A percentile compares a stretch with the other conserved stretches of the same genome.
Evolutionary conservation across 2,888 invertebrate genomes (phyloP).

Genomic region (Oegoconia quadripuncta): DNA sequence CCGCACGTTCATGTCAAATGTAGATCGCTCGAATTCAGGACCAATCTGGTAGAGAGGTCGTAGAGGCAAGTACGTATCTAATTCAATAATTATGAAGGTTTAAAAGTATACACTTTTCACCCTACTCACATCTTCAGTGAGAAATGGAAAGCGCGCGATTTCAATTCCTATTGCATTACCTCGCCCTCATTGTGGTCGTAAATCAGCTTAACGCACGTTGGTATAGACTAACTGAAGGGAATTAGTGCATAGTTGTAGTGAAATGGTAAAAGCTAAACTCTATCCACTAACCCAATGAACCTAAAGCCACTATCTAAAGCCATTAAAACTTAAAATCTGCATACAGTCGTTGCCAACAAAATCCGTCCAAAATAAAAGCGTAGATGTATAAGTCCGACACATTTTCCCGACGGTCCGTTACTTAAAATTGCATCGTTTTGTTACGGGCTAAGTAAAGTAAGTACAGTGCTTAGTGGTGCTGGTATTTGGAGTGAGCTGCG

Average conservation of each 20-base stretch:
- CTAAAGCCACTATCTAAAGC: neutral
- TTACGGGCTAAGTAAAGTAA: slow-evolving; percentile 64
- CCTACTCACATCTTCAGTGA: too few species aligned
- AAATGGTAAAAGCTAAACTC: neutral
- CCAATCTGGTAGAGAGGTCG: too few species aligned
- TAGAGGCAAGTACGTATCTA: too few species aligned
- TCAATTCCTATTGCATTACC: too few species aligned
- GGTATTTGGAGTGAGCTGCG: slow-evolving; percentile 68
- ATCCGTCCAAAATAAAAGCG: slow-evolving; percentile 23
- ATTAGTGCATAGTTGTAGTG: neutral
- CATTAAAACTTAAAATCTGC: slow-evolving; percentile 8
- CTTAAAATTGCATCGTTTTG: slow-evolving; percentile 70
- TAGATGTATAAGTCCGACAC: slow-evolving; percentile 33
- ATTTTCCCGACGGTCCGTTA: slow-evolving; percentile 54
- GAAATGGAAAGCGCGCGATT: too few species aligned
- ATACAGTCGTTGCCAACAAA: slow-evolving; percentile 14
- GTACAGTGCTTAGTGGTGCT: slow-evolving; percentile 66
- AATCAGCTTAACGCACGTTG: too few species aligned
- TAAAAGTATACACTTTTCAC: too few species aligned
- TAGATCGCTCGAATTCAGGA: too few species aligned
- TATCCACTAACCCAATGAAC: neutral
- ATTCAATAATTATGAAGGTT: too few species aligned
- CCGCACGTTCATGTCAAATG: too few species aligned
- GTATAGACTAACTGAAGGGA: too few species aligned
- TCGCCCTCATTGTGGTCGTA: too few species aligned